A percentile compares a stretch with the other conserved stretches of the same genome.
Conservation (phyloP, 2,888 invertebrate species). For the Drosophila formosana region DNA sequence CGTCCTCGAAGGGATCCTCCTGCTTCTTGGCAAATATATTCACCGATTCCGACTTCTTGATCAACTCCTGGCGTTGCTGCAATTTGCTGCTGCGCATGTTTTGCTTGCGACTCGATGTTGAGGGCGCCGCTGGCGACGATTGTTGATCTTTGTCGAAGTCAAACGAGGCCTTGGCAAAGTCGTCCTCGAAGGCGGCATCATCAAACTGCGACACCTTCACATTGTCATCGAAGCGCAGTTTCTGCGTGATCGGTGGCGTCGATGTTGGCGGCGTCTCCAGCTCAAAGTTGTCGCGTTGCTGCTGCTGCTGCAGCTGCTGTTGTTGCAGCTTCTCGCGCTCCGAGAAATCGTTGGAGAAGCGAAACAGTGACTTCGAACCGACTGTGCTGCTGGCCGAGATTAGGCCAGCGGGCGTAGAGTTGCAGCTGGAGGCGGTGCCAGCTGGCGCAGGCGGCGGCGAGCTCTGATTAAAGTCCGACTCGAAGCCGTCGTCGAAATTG, state of each 20-base stretch:
- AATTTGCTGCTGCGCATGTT: constrained; percentile 83
- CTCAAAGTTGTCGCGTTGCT: constrained; percentile 63
- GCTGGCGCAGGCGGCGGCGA: constrained; percentile 81
- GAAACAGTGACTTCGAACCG: constrained; percentile 84
- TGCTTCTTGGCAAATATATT: constrained; percentile 94
- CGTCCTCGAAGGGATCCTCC: constrained; percentile 96
- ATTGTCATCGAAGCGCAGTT: constrained; percentile 89
- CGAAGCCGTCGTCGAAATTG: constrained; percentile 85
- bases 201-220: constrained; percentile 87
- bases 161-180: constrained; percentile 86
- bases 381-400: constrained; percentile 61
- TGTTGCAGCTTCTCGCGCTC: constrained; percentile 83
- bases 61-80: constrained; percentile 87
- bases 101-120: constrained; percentile 72
- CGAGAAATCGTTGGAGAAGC: constrained; percentile 89
- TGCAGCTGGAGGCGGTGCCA: constrained; percentile 82
- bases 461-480: constrained; percentile 85
- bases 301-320: constrained; percentile 48
- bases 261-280: constrained; percentile 63
- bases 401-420: constrained; percentile 78
- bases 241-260: constrained; percentile 81
- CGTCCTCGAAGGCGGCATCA: constrained; percentile 86
- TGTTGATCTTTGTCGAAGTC: constrained; percentile 84
- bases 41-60: constrained; percentile 95
- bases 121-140: constrained; percentile 40